Evolutionary conservation across 2,797 vertebrate genomes (phyloP).

Genomic region (Spinus pinus): DNA sequence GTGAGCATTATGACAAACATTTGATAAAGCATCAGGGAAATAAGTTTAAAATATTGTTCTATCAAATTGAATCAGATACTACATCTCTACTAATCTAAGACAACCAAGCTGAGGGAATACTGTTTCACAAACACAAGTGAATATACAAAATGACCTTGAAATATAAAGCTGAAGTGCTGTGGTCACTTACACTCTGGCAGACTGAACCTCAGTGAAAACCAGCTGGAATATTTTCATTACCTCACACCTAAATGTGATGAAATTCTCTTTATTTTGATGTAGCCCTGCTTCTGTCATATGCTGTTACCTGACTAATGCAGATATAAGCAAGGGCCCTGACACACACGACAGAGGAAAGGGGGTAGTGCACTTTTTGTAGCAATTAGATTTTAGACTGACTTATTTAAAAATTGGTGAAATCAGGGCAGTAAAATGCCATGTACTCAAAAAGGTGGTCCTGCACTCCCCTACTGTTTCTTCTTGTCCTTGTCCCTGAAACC

Average conservation of each 20-base stretch:
- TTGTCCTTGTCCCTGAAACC: background rate
- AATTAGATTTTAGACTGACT: background rate
- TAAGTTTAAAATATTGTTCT: background rate
- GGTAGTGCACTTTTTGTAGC: background rate
- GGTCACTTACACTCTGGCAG: background rate
- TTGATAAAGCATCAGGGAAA: background rate
- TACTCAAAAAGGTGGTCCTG: background rate
- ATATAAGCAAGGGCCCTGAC: background rate
- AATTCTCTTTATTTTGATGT: background rate
- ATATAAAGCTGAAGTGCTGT: background rate
- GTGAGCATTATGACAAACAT: background rate
- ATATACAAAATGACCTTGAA: background rate
- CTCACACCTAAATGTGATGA: background rate
- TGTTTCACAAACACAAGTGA: background rate
- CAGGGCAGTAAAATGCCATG: background rate
- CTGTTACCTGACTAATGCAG: background rate
- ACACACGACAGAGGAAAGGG: background rate
- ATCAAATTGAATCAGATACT: background rate
- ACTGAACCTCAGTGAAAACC: background rate
- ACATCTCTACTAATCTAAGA: background rate
- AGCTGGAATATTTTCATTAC: background rate
- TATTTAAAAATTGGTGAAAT: background rate
- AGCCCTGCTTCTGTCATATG: background rate
- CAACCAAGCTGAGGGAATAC: background rate
- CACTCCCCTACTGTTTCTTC: background rate